Base-by-base conservation (phyloP, 2,888 invertebrate species). In the Phortica magna region DNA sequence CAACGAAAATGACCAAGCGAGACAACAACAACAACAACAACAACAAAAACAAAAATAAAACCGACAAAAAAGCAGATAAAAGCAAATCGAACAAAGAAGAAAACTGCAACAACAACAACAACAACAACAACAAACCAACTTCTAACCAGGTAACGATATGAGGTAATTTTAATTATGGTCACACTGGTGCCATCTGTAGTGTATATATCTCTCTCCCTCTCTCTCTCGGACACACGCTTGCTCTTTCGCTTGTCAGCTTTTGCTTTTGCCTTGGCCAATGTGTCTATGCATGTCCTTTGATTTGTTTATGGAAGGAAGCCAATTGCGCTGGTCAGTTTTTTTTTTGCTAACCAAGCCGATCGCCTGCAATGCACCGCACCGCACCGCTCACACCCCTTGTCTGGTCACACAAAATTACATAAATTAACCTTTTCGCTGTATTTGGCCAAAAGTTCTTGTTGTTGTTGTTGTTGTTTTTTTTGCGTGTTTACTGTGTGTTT, bases 101-200 rank as follows among this genome's bases (percentile, higher is more conserved):
- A 70, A 39, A 53, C 71, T 41, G 41, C 7, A 53, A 10, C 83
- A 84, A 83, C 31, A 31, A 81, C 84, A 84, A 81, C n/a, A n/a
- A n/a, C 7, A 53, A 10, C 83, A 84, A 83, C 31, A 31, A 81
- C 84, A 84, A 81, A 6, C 22, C 61, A 61, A 61, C 76, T 9
- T 65, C 80, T 80, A 80, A 80, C 42, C 85, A 84, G 83, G 82
- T 85, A 80, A 85, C 59, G 22, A 59, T 12, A 83, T 81, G 84
- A 86, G 86, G 84, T 86, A 87, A 87, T 87, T 87, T 87, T 87
- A 87, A 87, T 87, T 87, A 87, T 84, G 86, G 84, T 80, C 84
- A 81, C 84, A 82, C 79, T 81, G 80, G 84, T 78, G 78, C 74
- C 77, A 72, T 77, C 7, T 42, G 65, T 61, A 71, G 76, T 80